Percentiles rank a stretch among this genome's conserved stretches.
phyloP scores from a whole-genome alignment of 1,140 invertebrate species.

The Drosophila neocordata region DNA sequence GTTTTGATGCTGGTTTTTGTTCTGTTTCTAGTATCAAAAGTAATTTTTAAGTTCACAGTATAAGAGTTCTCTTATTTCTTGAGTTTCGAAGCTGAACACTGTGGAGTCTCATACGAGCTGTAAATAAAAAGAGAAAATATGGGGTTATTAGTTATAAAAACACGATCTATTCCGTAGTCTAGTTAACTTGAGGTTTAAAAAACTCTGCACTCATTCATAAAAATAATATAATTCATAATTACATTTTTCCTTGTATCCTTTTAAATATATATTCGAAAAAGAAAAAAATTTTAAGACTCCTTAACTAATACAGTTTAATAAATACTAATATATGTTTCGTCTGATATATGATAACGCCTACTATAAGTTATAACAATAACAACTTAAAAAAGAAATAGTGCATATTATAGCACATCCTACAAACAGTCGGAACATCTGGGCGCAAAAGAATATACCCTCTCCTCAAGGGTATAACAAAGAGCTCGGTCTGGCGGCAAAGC shows the following conservation, averaged over 20 bases:
- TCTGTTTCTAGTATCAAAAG: conserved; percentile 61
- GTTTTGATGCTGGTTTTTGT: conserved; percentile 22
- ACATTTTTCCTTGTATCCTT: too few relatives aligned
- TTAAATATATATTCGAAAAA: too few relatives aligned
- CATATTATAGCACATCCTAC: not conserved
- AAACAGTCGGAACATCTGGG: not conserved
- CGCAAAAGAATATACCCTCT: conserved; percentile 4
- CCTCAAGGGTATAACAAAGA: conserved; percentile 61
- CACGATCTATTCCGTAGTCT: conserved; percentile 13
- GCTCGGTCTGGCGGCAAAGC: conserved; percentile 61
- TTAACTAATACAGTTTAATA: too few relatives aligned
- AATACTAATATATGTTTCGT: too few relatives aligned
- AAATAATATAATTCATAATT: not conserved
- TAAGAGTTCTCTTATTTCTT: conserved; percentile 26
- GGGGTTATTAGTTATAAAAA: conserved; percentile 27
- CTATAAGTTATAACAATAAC: not conserved
- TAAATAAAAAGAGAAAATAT: conserved; percentile 31
- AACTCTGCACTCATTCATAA: too few relatives aligned
- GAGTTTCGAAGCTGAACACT: conserved; percentile 69
- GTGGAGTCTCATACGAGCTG: conserved; percentile 56
- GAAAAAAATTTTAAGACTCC: too few relatives aligned
- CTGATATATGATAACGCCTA: not conserved
- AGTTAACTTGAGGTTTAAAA: conserved; percentile 64
- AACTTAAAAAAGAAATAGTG: not conserved
- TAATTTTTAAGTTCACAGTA: conserved; percentile 58